phyloP scores from a whole-genome alignment of 2,888 invertebrate species.

The Drosophila ezoana region DNA sequence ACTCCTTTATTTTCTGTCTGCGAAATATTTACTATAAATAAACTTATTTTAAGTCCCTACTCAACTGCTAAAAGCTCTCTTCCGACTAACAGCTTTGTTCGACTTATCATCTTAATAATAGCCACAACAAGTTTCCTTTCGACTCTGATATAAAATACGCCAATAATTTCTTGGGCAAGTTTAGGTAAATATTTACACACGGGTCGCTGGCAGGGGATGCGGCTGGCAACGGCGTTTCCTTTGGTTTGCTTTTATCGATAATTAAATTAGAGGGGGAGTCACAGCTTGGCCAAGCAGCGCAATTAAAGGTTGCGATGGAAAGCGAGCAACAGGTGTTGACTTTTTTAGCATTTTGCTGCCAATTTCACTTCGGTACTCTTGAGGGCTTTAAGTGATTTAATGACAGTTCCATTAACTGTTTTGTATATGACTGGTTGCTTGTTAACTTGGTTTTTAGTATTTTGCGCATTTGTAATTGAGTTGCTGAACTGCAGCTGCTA shows the following conservation, averaged over 20 bases:
- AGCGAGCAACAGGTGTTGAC: slow-evolving; percentile 52
- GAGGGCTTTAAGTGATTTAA: slow-evolving; percentile 55
- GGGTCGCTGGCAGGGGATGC: not conserved
- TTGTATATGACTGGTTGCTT: slow-evolving; percentile 8
- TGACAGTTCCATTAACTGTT: slow-evolving; percentile 33
- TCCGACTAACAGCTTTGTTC: not conserved
- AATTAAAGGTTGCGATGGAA: slow-evolving; percentile 5
- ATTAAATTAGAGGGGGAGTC: slow-evolving; percentile 57
- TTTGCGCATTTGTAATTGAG: slow-evolving; percentile 40
- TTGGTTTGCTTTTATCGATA: slow-evolving; percentile 43
- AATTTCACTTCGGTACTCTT: slow-evolving; percentile 21
- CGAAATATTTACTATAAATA: not conserved
- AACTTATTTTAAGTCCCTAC: not conserved
- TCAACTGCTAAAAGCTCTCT: not conserved
- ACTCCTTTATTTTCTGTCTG: not conserved
- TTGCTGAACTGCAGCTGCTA: slow-evolving; percentile 13
- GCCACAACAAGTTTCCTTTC: not conserved
- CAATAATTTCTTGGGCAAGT: slow-evolving; percentile 57
- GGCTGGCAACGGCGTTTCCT: slow-evolving; percentile 8
- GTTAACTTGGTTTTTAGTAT: slow-evolving; percentile 26
- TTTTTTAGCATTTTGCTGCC: slow-evolving; percentile 22
- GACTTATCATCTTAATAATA: not conserved
- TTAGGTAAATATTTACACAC: slow-evolving; percentile 37
- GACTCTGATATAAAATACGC: slow-evolving; percentile 19
- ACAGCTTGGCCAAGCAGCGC: slow-evolving; percentile 13